Conservation (phyloP, 2,113 vertebrate genomes). For the Ammospiza nelsoni region DNA sequence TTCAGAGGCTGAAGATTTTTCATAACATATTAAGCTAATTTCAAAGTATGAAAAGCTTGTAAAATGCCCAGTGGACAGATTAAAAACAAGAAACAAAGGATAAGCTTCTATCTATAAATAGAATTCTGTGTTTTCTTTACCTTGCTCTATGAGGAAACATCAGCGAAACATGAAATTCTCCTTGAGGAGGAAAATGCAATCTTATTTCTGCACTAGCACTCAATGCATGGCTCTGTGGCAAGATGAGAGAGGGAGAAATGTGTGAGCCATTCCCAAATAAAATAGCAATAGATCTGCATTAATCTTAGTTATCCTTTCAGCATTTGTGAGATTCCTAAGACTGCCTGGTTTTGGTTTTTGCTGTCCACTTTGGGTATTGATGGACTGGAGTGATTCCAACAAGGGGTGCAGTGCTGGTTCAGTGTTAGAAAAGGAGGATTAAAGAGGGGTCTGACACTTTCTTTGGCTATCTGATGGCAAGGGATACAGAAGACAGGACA, state of each 20-base stretch:
- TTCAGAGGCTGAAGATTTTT: not conserved
- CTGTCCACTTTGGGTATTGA: not conserved
- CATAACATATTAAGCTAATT: not conserved
- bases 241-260: not conserved
- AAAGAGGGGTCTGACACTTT: not conserved
- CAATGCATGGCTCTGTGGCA: accelerated
- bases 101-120: not conserved
- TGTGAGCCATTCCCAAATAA: not conserved
- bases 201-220: not conserved
- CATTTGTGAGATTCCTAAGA: not conserved
- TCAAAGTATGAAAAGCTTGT: not conserved
- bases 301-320: not conserved
- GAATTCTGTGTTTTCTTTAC: not conserved
- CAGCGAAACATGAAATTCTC: not conserved
- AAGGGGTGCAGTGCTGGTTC: not conserved
- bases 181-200: not conserved
- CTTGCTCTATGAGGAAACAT: not conserved
- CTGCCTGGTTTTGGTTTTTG: not conserved
- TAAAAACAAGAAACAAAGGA: not conserved
- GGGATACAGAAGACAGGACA: not conserved
- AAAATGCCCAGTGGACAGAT: not conserved
- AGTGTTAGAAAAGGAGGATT: not conserved
- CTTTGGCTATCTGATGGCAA: not conserved
- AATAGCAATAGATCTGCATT: not conserved
- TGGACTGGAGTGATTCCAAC: not conserved